phyloP scores from a whole-genome alignment of 2,113 vertebrate genomes.

The Pterophyllum scalare region DNA sequence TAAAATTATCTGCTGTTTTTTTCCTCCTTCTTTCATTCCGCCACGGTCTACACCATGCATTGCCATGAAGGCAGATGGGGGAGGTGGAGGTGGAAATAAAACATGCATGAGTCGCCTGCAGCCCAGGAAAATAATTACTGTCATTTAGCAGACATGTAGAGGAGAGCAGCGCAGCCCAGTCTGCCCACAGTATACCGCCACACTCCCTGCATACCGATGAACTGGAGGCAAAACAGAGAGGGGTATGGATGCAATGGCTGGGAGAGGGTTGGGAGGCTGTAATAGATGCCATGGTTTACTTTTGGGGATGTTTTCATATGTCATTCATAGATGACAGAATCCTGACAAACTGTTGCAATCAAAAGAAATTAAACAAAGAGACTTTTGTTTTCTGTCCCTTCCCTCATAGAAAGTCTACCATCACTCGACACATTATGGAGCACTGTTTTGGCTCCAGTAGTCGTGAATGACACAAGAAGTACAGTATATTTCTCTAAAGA shows the following conservation, averaged over 20 bases:
- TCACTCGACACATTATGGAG: not conserved
- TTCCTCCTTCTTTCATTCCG: constrained; percentile 36
- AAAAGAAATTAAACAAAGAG: constrained; percentile 34
- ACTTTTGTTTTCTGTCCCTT: constrained; percentile 16
- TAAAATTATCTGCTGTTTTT: constrained; percentile 54
- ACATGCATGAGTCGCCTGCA: constrained; percentile 98
- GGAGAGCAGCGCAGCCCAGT: constrained; percentile 64
- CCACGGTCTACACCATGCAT: constrained; percentile 61
- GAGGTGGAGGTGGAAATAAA: constrained; percentile 80
- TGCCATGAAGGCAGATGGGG: constrained; percentile 76
- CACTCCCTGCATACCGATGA: constrained; percentile 75
- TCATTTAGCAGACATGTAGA: constrained; percentile 89
- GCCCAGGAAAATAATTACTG: constrained; percentile 99
- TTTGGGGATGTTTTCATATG: constrained; percentile 43
- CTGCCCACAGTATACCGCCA: constrained; percentile 68
- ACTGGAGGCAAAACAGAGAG: constrained; percentile 55
- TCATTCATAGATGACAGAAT: constrained; percentile 26
- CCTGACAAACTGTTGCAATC: constrained; percentile 22
- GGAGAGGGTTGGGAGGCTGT: constrained; percentile 47
- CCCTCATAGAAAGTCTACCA: not conserved
- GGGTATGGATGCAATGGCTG: constrained; percentile 37
- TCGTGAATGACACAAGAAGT: constrained; percentile 22
- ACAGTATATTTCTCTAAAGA: constrained; percentile 48
- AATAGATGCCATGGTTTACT: constrained; percentile 56
- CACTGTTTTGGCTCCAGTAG: not conserved